These are phyloP conservation scores for Crambe crambe DNA, from an alignment of 37 sponge, comb jelly and placozoan species.

Conservation along the genomic window DNA sequence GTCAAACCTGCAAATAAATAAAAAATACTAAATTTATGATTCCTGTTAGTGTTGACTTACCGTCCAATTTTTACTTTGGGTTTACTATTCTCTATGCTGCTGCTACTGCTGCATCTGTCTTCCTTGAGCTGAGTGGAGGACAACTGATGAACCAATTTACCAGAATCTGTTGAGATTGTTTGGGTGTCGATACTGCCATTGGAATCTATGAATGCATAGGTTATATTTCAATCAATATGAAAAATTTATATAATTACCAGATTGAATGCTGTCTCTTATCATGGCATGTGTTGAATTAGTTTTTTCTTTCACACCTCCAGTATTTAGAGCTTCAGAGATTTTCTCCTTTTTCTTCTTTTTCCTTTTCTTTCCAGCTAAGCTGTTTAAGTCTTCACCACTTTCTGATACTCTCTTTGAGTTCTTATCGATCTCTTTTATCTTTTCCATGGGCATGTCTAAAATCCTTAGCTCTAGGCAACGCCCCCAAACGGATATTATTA, in stretches of 20 bases:
- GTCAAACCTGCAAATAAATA: conserved; percentile 39
- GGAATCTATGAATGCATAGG: background rate
- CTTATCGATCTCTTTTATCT: background rate
- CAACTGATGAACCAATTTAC: background rate
- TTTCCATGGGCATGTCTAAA: background rate
- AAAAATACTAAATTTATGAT: background rate
- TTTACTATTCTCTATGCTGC: conserved; percentile 36
- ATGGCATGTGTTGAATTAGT: too few species aligned
- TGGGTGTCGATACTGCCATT: too few species aligned
- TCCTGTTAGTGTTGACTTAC: conserved; percentile 8
- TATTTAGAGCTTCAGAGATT: background rate
- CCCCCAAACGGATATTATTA: background rate
- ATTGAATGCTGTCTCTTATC: background rate
- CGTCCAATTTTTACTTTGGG: conserved; percentile 20
- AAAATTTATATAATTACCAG: background rate
- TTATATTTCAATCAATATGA: background rate
- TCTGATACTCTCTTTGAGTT: too few species aligned
- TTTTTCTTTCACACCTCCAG: background rate
- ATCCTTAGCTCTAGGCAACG: background rate
- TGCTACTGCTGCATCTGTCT: conserved; percentile 35
- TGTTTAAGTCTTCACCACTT: background rate
- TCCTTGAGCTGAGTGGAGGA: background rate
- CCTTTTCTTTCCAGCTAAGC: conserved; percentile 23
- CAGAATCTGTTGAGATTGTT: background rate
- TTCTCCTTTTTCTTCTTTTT: conserved; percentile 38